Evolutionary conservation across 2,888 invertebrate species (phyloP).

Genomic region (Unio pictorum): DNA sequence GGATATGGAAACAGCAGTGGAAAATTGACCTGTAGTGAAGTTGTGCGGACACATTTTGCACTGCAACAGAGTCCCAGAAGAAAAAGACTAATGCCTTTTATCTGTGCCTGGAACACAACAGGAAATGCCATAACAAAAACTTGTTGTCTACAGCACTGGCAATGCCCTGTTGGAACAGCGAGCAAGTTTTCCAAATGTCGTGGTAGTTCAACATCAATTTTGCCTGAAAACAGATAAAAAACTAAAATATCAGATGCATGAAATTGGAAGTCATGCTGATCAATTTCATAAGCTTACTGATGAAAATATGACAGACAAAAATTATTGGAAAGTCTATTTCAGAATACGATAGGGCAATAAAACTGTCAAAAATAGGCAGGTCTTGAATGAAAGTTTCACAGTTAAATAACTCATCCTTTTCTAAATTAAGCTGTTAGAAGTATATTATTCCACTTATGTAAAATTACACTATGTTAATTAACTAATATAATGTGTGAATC

Average conservation of each 20-base stretch:
- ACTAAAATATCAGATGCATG: not conserved
- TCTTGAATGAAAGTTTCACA: too few species aligned
- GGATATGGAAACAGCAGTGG: constrained; percentile 34
- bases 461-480: too few species aligned
- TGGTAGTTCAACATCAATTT: constrained; percentile 19
- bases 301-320: too few species aligned
- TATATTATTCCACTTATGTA: too few species aligned
- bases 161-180: constrained; percentile 23
- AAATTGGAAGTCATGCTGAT: too few species aligned
- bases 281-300: too few species aligned
- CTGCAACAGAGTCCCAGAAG: constrained; percentile 36
- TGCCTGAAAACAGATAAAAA: constrained; percentile 14
- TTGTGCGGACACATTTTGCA: constrained; percentile 15
- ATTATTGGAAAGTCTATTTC: too few species aligned
- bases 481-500: too few species aligned
- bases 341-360: too few species aligned
- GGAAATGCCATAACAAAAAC: constrained; percentile 37
- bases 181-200: constrained; percentile 16
- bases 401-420: too few species aligned
- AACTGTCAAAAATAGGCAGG: too few species aligned
- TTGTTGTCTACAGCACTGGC: constrained; percentile 21
- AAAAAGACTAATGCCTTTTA: constrained; percentile 9
- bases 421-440: too few species aligned
- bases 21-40: constrained; percentile 13
- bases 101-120: constrained; percentile 29